Percentiles rank a stretch among this genome's conserved stretches.
Evolutionary conservation across 2,797 vertebrate species (phyloP).

Genomic region (Lutjanus campechanus): DNA sequence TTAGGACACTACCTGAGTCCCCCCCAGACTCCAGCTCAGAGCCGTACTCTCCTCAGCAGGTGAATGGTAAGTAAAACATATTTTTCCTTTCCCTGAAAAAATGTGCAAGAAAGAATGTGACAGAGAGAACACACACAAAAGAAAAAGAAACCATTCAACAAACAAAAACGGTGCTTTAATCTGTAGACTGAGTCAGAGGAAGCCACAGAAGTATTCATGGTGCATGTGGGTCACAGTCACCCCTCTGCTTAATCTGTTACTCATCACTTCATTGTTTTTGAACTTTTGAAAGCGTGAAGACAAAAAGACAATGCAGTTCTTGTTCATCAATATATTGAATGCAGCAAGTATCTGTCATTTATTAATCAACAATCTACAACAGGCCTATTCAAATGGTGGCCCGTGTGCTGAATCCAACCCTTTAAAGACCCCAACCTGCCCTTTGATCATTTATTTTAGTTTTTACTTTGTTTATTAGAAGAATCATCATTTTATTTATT

Average conservation of each 20-base stretch:
- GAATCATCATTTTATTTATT: too few relatives aligned
- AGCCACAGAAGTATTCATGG: conserved; percentile 4
- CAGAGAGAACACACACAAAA: not conserved
- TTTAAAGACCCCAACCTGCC: too few relatives aligned
- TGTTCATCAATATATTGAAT: conserved; percentile 38
- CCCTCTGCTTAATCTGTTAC: conserved; percentile 29
- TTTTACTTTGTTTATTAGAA: too few relatives aligned
- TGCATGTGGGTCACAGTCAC: conserved; percentile 27
- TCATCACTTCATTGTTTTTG: conserved; percentile 41
- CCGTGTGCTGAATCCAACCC: too few relatives aligned
- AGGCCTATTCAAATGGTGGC: too few relatives aligned
- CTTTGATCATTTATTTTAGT: too few relatives aligned
- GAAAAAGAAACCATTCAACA: not conserved
- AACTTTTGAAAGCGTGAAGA: conserved; percentile 12
- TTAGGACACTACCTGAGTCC: conserved; percentile 96
- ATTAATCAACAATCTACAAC: conserved; percentile 24
- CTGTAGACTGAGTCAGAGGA: conserved; percentile 11
- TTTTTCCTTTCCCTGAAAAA: conserved; percentile 17
- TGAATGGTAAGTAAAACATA: conserved; percentile 91
- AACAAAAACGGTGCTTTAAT: conserved; percentile 16
- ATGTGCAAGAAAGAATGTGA: not conserved
- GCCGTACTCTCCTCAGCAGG: conserved; percentile 98
- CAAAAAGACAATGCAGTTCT: conserved; percentile 3
- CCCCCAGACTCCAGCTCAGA: conserved; percentile 99
- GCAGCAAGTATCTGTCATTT: conserved; percentile 4